These are phyloP conservation scores for Epizoanthus rinbou DNA, from an alignment of 92 coral and sea anemone species.

Conservation along the genomic window DNA sequence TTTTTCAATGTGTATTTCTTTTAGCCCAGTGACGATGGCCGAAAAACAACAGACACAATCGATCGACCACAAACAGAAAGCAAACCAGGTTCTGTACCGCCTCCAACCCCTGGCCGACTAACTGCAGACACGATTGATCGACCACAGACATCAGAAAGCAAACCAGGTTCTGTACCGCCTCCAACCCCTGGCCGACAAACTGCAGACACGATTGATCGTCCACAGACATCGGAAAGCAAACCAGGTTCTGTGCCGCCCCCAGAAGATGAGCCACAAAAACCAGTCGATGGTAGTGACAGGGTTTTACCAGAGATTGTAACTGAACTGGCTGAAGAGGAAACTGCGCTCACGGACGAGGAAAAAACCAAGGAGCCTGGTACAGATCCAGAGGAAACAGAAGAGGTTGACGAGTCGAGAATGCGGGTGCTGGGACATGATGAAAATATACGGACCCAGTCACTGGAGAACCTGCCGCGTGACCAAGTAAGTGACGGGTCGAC, in stretches of 20 bases:
- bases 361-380: slow-evolving; percentile 21
- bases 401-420: slow-evolving; percentile 76
- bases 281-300: slow-evolving; percentile 3
- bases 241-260: background rate
- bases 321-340: slow-evolving; percentile 37
- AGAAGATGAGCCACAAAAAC: background rate
- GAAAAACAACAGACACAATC: slow-evolving; percentile 26
- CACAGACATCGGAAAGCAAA: slow-evolving; percentile 8
- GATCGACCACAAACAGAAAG: slow-evolving; percentile 28
- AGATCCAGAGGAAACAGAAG: slow-evolving; percentile 38
- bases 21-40: slow-evolving; percentile 48
- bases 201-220: slow-evolving; percentile 12
- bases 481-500: slow-evolving; percentile 50
- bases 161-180: background rate
- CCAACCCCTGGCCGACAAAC: slow-evolving; percentile 22
- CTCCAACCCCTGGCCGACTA: slow-evolving; percentile 1
- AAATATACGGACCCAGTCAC: slow-evolving; percentile 76
- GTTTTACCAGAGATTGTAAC: slow-evolving; percentile 47
- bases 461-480: slow-evolving; percentile 67
- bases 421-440: slow-evolving; percentile 95
- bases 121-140: slow-evolving; percentile 16
- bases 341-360: slow-evolving; percentile 27
- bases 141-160: slow-evolving; percentile 15
- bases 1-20: background rate
- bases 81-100: background rate